phyloP scores from a whole-genome alignment of 2,113 vertebrate species.

The Parus major region DNA sequence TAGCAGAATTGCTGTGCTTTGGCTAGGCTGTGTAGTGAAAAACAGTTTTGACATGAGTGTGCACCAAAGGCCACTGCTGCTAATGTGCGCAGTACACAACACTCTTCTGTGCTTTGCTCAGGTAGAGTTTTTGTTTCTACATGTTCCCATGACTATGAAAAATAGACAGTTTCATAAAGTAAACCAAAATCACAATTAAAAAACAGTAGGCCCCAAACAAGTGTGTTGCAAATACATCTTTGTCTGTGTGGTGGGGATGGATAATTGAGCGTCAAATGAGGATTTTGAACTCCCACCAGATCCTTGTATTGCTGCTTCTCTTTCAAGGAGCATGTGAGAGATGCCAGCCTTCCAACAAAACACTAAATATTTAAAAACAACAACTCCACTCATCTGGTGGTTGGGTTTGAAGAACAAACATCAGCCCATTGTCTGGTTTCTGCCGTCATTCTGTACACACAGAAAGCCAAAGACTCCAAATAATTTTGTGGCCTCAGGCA shows the following conservation, averaged over 20 bases:
- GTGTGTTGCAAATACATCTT: background rate
- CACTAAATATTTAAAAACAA: constrained; percentile 32
- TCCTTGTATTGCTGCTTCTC: background rate
- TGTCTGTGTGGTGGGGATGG: background rate
- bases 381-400: background rate
- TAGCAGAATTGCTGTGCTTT: background rate
- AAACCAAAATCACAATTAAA: background rate
- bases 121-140: background rate
- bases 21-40: background rate
- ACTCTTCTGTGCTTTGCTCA: background rate
- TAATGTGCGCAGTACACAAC: fast-evolving
- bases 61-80: background rate
- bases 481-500: constrained; percentile 38
- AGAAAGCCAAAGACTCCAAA: constrained; percentile 53
- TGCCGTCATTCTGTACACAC: background rate
- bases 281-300: background rate
- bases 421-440: constrained; percentile 32
- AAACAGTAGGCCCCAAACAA: background rate
- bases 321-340: background rate
- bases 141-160: background rate
- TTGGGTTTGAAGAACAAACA: constrained; percentile 25
- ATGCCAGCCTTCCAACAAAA: background rate
- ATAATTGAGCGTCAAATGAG: background rate
- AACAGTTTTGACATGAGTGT: background rate
- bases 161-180: background rate